Percentiles rank a stretch among this genome's conserved stretches.
Conservation (phyloP, 1,140 invertebrate species). For the Bombyx mori region DNA sequence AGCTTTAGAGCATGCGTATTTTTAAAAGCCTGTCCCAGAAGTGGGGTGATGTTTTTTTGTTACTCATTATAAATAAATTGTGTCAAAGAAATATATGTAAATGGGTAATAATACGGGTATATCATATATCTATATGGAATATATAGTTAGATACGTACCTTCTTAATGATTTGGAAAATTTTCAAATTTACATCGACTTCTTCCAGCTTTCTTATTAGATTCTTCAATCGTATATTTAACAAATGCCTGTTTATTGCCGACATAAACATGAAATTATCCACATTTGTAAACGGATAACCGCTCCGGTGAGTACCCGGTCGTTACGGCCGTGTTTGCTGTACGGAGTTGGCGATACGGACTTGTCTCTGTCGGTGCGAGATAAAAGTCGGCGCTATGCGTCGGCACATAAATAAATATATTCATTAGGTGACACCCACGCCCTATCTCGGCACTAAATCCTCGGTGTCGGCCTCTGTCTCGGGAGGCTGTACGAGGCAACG, state of each 20-base stretch:
- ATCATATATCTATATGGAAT: too few species aligned
- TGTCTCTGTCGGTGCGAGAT: conserved; percentile 41
- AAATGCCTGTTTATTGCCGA: neutral
- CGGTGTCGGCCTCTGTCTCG: conserved; percentile 47
- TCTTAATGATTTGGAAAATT: too few species aligned
- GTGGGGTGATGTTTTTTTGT: too few species aligned
- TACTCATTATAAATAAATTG: too few species aligned
- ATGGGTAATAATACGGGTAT: too few species aligned
- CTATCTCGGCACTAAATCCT: conserved; percentile 64
- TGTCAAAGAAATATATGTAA: too few species aligned
- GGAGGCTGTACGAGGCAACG: conserved; percentile 25
- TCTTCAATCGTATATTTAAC: neutral
- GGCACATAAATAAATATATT: conserved; percentile 66
- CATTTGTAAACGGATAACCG: conserved; percentile 10
- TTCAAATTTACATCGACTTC: too few species aligned
- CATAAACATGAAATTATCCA: neutral
- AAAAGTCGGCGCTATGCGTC: conserved; percentile 46
- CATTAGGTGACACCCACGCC: conserved; percentile 66
- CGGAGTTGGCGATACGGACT: conserved; percentile 27
- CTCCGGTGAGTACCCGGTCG: conserved; percentile 21
- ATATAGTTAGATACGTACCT: too few species aligned
- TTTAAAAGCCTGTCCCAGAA: too few species aligned
- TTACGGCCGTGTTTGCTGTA: conserved; percentile 12
- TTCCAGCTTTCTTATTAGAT: neutral
- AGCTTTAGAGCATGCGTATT: too few species aligned